These are phyloP conservation scores for Watsonalla binaria DNA, from an alignment of 2,888 invertebrate genomes.

Conservation along the genomic window DNA sequence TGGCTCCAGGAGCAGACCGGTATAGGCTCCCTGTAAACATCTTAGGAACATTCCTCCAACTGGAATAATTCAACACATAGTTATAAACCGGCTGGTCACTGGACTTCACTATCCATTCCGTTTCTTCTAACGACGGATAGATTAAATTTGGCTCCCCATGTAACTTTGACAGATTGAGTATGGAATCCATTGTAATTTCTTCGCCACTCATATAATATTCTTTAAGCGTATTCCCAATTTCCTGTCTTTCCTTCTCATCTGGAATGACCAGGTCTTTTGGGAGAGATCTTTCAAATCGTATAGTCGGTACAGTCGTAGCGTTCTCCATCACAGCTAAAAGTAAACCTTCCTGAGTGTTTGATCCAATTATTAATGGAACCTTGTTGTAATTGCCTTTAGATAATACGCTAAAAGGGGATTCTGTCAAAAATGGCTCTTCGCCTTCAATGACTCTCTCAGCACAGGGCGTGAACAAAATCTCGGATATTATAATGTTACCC, in stretches of 20 bases:
- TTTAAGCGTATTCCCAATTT: slow-evolving; percentile 37
- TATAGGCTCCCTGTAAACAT: slow-evolving; percentile 23
- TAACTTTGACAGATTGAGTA: slow-evolving; percentile 44
- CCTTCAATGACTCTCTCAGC: slow-evolving; percentile 49
- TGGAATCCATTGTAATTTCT: slow-evolving; percentile 35
- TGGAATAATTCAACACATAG: slow-evolving; percentile 49
- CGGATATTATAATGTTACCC: slow-evolving; percentile 42
- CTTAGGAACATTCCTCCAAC: slow-evolving; percentile 45
- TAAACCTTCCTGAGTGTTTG: slow-evolving; percentile 50
- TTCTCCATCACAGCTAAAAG: slow-evolving; percentile 47
- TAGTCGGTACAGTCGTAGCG: slow-evolving; percentile 33
- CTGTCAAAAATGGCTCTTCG: slow-evolving; percentile 53
- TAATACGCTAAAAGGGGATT: slow-evolving; percentile 43
- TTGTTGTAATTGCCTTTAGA: slow-evolving; percentile 46
- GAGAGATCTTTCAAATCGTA: slow-evolving; percentile 43
- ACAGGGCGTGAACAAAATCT: slow-evolving; percentile 53
- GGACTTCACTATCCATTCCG: slow-evolving; percentile 38
- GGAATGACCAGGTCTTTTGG: slow-evolving; percentile 53
- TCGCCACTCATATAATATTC: slow-evolving; percentile 56
- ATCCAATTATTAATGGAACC: slow-evolving; percentile 58
- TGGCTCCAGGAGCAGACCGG: slow-evolving; percentile 33
- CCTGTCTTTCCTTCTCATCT: slow-evolving; percentile 24
- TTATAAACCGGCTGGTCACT: slow-evolving; percentile 45
- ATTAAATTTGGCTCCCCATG: slow-evolving; percentile 45
- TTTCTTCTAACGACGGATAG: slow-evolving; percentile 43